Percentiles rank a stretch among this genome's conserved stretches.
phyloP scores from a whole-genome alignment of 1,140 invertebrate species.

The Sesamia nonagrioides region DNA sequence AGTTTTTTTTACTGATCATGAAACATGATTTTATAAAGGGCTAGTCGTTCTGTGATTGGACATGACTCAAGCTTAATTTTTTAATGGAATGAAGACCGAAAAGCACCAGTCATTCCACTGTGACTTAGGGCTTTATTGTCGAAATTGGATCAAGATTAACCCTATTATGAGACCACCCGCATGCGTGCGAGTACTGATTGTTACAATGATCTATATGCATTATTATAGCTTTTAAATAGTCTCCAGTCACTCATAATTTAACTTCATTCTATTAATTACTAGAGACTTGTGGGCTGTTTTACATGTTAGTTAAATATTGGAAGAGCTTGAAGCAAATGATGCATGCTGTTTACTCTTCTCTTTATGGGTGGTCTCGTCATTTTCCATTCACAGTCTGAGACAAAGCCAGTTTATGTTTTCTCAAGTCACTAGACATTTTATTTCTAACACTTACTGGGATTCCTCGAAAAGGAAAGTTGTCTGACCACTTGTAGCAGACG shows the following conservation, averaged over 20 bases:
- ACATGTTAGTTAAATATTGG: constrained; percentile 24
- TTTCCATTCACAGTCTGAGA: constrained; percentile 41
- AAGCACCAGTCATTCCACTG: constrained; percentile 42
- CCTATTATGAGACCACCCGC: constrained; percentile 70
- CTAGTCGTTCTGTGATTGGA: neutral
- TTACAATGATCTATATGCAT: constrained; percentile 36
- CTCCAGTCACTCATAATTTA: constrained; percentile 16
- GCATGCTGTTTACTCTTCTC: constrained; percentile 4
- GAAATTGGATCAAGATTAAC: constrained; percentile 66
- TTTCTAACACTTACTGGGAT: constrained; percentile 46
- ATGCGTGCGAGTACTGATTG: constrained; percentile 53
- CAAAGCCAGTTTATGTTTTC: constrained; percentile 35
- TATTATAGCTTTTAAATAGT: neutral
- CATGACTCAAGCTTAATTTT: constrained; percentile 7
- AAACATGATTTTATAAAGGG: neutral
- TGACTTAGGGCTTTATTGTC: constrained; percentile 53
- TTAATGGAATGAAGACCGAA: constrained; percentile 20
- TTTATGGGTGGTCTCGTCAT: constrained; percentile 42
- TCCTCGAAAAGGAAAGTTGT: constrained; percentile 60
- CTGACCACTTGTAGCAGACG: constrained; percentile 51
- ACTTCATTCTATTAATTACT: constrained; percentile 12
- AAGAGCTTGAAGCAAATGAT: constrained; percentile 24
- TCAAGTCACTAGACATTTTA: constrained; percentile 43
- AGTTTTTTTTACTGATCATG: neutral
- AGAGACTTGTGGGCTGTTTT: constrained; percentile 5